Evolutionary conservation across 2,888 invertebrate genomes (phyloP), one percentile per base, ranked within the genome.

Genomic region (Gerris lacustris): DNA sequence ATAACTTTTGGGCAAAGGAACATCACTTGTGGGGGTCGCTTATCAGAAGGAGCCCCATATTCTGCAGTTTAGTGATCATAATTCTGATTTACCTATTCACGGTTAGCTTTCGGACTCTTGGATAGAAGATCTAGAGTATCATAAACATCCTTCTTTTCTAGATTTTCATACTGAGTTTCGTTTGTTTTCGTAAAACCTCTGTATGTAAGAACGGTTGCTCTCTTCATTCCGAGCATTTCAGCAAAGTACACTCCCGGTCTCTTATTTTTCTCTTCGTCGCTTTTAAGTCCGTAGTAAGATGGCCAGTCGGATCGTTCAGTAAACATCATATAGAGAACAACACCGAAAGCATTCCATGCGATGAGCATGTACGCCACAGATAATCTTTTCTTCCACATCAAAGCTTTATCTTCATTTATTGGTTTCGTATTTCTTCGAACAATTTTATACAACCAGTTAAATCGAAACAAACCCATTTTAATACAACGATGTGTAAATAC

Each of bases 311-410:
- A 17, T 44, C 31, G 44, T 9, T 47, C 67, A 6, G 17, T 55
- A 45, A 15, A 66, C 17, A 15, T n/a, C 6, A 66, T 17, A 44
- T 71, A 71, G n/a, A 69, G 6, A 9, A 68, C 63, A 18, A 63
- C n/a, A 6, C 71, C 71, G 43, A 71, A n/a, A 2, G 44, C 1
- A 44, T 71, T 68, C 55, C 68, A 62, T 9, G 31, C 66, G 18
- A 62, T 43, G 44, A 71, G n/a, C 71, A 71, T 71, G 55, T 71
- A 71, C 6, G 63, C 66, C 17, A 71, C n/a, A 17, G 71, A 64
- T 7, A 71, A 62, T 11, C 69, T 18, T 15, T 66, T 15, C 45
- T 71, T 68, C 68, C 71, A 69, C 31, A 31, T 1, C 15, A 2
- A 15, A 55, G 71, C 71, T 18, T 66, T 64, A 2, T 68, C 47